Percentiles rank a stretch among this genome's conserved stretches.
Conservation (phyloP, 1,140 invertebrate genomes). For the Zaprionus kolodkinae region DNA sequence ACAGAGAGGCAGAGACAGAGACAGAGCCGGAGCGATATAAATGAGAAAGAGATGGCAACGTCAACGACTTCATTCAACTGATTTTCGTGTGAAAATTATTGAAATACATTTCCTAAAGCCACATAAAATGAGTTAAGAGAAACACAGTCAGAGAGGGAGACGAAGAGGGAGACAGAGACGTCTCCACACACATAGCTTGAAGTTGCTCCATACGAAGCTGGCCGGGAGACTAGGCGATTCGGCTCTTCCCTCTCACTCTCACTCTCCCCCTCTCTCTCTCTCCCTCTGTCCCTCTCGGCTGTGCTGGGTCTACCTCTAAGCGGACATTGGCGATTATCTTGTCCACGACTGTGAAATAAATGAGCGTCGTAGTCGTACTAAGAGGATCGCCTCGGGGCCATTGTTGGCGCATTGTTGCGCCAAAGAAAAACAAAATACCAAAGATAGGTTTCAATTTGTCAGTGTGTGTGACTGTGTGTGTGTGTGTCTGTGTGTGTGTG, state of each 20-base stretch:
- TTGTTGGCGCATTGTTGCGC: conserved; percentile 78
- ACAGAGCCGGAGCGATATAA: conserved; percentile 1
- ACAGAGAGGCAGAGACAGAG: no score
- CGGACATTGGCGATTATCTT: conserved; percentile 83
- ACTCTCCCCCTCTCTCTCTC: neutral
- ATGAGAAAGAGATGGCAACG: neutral
- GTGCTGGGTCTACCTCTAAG: conserved; percentile 62
- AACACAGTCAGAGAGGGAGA: neutral
- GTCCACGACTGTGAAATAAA: conserved; percentile 83
- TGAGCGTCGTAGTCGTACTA: conserved; percentile 79
- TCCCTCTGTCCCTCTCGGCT: conserved; percentile 3
- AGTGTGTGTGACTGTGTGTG: conserved; percentile 46
- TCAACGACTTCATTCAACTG: conserved; percentile 71
- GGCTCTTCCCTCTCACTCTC: neutral
- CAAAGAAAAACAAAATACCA: conserved; percentile 62
- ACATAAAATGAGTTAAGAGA: conserved; percentile 41
- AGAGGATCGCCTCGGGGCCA: conserved; percentile 64
- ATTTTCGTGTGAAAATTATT: conserved; percentile 81
- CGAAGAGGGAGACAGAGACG: neutral
- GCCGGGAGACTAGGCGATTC: conserved; percentile 30
- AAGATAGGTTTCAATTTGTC: conserved; percentile 73
- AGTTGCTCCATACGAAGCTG: neutral
- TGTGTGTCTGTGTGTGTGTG: conserved; percentile 24
- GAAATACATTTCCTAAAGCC: conserved; percentile 78
- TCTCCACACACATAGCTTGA: conserved; percentile 9